Conservation (phyloP, 2,888 invertebrate genomes). For the Erebia aethiops region DNA sequence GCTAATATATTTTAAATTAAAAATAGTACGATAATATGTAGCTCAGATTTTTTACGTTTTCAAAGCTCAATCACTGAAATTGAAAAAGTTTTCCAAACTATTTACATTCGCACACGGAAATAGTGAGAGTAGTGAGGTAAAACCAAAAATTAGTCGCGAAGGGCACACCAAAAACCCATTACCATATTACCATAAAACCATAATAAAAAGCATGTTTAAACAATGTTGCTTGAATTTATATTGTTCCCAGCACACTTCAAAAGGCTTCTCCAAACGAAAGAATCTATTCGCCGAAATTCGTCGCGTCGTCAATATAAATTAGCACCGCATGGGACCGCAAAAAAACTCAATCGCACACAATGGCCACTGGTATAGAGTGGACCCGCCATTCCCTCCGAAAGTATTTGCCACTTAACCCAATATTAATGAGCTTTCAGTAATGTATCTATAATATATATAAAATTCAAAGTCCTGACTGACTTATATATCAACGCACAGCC, state of each 20-base stretch:
- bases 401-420: conserved; percentile 34
- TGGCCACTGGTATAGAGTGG: conserved; percentile 43
- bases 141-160: neutral
- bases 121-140: neutral
- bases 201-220: neutral
- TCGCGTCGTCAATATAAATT: conserved; percentile 61
- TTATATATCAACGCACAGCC: too few species aligned
- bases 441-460: too few species aligned
- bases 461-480: too few species aligned
- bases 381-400: conserved; percentile 36
- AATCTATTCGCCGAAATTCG: conserved; percentile 56
- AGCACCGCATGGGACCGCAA: conserved; percentile 54
- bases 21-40: too few species aligned
- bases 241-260: conserved; percentile 37
- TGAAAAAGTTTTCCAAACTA: neutral
- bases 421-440: conserved; percentile 9
- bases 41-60: too few species aligned
- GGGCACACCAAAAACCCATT: neutral
- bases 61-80: neutral
- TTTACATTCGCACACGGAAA: neutral
- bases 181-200: neutral
- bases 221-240: conserved; percentile 15
- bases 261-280: conserved; percentile 49
- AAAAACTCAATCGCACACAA: conserved; percentile 59
- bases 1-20: too few species aligned